Percentiles rank a stretch among this genome's conserved stretches.
phyloP scores from a whole-genome alignment of 2,888 invertebrate species.

The Himalopsyche anomala region DNA sequence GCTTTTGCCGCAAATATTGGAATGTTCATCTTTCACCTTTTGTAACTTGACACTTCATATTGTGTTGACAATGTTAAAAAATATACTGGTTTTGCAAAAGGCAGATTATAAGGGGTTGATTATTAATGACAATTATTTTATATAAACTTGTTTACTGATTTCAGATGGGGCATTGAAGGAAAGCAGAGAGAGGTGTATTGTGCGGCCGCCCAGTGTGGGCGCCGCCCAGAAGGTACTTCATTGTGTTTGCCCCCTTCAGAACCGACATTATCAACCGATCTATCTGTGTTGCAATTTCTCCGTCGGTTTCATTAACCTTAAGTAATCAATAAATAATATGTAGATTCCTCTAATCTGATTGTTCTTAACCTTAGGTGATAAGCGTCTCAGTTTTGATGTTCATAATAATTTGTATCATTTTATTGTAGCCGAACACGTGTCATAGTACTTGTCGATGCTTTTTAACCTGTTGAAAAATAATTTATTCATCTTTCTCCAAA shows the following conservation, averaged over 20 bases:
- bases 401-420: slow-evolving; percentile 28
- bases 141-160: neutral
- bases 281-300: slow-evolving; percentile 17
- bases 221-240: slow-evolving; percentile 41
- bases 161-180: neutral
- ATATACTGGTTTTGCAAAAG: neutral
- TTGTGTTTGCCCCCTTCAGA: slow-evolving; percentile 39
- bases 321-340: neutral
- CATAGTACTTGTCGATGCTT: slow-evolving; percentile 19
- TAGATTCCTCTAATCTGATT: slow-evolving; percentile 40
- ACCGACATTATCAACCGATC: slow-evolving; percentile 17
- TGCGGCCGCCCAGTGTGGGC: slow-evolving; percentile 22
- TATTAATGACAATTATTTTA: no score
- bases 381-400: slow-evolving; percentile 37
- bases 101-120: neutral
- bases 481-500: slow-evolving; percentile 21
- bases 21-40: no score
- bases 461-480: slow-evolving; percentile 5
- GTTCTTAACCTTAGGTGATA: slow-evolving; percentile 35
- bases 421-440: slow-evolving; percentile 32
- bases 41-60: no score
- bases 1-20: no score
- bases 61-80: no score
- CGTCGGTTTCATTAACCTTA: slow-evolving; percentile 8
- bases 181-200: neutral